phyloP scores from a whole-genome alignment of 2,113 vertebrate species.

The Motacilla alba region DNA sequence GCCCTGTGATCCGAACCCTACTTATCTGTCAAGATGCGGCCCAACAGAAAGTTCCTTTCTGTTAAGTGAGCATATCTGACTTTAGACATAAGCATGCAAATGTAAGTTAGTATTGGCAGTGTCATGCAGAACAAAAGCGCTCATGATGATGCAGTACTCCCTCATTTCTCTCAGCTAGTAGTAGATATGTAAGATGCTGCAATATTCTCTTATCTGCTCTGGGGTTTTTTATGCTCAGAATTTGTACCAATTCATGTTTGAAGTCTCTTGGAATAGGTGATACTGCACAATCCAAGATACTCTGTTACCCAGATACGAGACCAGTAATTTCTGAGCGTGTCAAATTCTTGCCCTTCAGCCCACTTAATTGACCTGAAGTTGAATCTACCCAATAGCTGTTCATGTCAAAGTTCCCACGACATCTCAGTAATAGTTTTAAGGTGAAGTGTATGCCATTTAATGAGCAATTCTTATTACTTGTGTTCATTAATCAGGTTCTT shows the following conservation, averaged over 20 bases:
- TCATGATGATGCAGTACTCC: neutral
- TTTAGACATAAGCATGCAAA: neutral
- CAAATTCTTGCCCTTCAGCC: neutral
- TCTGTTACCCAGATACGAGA: neutral
- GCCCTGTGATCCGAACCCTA: neutral
- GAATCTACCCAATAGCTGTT: neutral
- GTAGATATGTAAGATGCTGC: neutral
- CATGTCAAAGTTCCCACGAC: neutral
- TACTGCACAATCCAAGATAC: neutral
- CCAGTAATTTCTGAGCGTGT: neutral
- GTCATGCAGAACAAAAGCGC: neutral
- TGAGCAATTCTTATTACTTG: neutral
- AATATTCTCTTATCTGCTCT: neutral
- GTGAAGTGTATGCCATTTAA: neutral
- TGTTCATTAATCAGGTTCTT: neutral
- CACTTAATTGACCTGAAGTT: neutral
- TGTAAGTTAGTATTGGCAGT: neutral
- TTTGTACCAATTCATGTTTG: neutral
- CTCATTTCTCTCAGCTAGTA: neutral
- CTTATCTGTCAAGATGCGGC: neutral
- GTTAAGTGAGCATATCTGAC: neutral
- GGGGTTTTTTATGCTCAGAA: neutral
- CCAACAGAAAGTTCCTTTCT: neutral
- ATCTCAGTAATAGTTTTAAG: neutral
- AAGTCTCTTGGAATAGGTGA: neutral